Conservation (phyloP, 2,113 vertebrate genomes). For the Pampusana beccarii region DNA sequence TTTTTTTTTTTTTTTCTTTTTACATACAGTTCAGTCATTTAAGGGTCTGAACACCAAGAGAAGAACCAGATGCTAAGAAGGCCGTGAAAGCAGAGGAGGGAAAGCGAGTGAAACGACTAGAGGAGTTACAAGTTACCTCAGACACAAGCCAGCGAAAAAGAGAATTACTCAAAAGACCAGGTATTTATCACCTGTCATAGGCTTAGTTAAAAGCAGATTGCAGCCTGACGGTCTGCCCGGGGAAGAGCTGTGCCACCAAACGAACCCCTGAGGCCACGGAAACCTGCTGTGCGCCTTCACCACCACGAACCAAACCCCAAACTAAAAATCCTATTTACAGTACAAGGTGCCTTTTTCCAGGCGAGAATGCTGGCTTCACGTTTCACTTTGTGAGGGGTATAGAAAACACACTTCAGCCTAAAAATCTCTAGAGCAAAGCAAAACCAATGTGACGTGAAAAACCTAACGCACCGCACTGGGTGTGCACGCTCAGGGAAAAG, state of each 20-base stretch:
- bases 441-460: neutral
- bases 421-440: conserved; percentile 27
- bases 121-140: neutral
- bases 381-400: neutral
- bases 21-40: neutral
- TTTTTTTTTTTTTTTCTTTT: neutral
- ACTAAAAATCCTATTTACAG: neutral
- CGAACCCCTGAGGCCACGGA: neutral
- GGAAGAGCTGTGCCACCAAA: neutral
- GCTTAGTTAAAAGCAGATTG: neutral
- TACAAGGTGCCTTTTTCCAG: neutral
- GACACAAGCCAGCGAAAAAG: neutral
- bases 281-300: neutral
- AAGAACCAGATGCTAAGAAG: neutral
- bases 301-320: neutral
- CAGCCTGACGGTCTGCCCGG: neutral
- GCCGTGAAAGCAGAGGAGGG: neutral
- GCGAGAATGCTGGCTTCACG: neutral
- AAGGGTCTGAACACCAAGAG: neutral
- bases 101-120: neutral
- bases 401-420: neutral
- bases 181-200: neutral
- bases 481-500: neutral
- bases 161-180: neutral
- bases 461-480: neutral